These are phyloP conservation scores for Ctenodactylus gundi DNA, from an alignment of 2,113 vertebrate species.

Conservation along the genomic window DNA sequence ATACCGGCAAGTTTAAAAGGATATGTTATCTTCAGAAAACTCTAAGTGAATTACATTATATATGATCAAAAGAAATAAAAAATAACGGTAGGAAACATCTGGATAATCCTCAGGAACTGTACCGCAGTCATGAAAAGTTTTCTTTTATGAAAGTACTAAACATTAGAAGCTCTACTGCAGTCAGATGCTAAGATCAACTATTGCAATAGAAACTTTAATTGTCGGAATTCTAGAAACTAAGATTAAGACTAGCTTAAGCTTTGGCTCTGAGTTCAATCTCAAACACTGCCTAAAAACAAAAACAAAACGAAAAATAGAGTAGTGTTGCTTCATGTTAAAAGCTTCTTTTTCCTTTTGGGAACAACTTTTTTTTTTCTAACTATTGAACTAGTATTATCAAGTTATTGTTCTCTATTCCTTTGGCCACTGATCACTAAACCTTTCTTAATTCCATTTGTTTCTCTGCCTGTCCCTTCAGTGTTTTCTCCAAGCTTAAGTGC, in stretches of 20 bases:
- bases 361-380: not conserved
- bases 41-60: slow-evolving; percentile 11
- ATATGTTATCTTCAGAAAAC: slow-evolving; percentile 43
- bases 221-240: slow-evolving; percentile 30
- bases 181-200: not conserved
- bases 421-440: not conserved
- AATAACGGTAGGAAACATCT: not conserved
- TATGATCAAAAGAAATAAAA: slow-evolving; percentile 35
- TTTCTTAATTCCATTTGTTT: not conserved
- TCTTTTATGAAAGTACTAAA: slow-evolving; percentile 2
- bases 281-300: not conserved
- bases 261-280: not conserved
- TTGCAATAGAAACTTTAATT: not conserved
- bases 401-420: not conserved
- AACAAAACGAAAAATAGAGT: not conserved
- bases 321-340: not conserved
- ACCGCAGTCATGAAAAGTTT: not conserved
- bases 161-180: not conserved
- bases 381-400: not conserved
- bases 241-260: not conserved
- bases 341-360: not conserved
- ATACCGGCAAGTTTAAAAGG: slow-evolving; percentile 11
- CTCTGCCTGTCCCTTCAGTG: not conserved
- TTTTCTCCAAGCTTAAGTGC: not conserved
- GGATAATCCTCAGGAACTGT: not conserved